These are phyloP conservation scores for Echinops telfairi DNA, from an alignment of 2,113 vertebrate species.

Conservation along the genomic window DNA sequence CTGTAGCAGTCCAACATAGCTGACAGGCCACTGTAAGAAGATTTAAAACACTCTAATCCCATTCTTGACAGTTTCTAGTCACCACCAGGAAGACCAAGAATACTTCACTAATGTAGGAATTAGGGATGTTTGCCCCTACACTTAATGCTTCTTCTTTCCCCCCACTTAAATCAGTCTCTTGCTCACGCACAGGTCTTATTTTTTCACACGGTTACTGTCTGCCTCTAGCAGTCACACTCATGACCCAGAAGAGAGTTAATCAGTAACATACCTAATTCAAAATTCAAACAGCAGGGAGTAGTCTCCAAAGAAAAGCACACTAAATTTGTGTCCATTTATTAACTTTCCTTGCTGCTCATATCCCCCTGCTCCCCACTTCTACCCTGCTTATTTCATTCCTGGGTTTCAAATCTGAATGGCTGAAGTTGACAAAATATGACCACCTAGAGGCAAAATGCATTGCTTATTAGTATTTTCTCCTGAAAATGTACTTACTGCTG, in stretches of 20 bases:
- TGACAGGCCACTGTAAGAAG: neutral
- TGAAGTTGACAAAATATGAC: neutral
- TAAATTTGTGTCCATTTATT: neutral
- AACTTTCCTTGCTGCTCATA: neutral
- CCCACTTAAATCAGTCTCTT: neutral
- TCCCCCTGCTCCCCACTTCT: neutral
- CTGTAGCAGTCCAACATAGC: no score
- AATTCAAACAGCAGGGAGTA: neutral
- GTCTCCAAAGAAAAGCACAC: neutral
- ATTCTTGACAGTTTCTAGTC: neutral
- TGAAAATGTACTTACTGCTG: neutral
- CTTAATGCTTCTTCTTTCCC: neutral
- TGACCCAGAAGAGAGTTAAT: conserved; percentile 4
- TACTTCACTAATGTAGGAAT: neutral
- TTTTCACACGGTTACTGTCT: neutral
- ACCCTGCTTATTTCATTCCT: neutral
- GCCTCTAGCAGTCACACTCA: neutral
- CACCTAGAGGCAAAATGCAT: neutral
- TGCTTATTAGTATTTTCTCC: neutral
- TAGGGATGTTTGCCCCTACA: neutral
- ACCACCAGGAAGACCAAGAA: neutral
- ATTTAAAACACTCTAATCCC: neutral
- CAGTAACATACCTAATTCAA: neutral
- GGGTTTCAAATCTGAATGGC: neutral
- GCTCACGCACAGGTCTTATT: neutral